A percentile compares a stretch with the other conserved stretches of the same genome.
Evolutionary conservation across 2,888 invertebrate genomes (phyloP).

Genomic region (Chydorus sphaericus): DNA sequence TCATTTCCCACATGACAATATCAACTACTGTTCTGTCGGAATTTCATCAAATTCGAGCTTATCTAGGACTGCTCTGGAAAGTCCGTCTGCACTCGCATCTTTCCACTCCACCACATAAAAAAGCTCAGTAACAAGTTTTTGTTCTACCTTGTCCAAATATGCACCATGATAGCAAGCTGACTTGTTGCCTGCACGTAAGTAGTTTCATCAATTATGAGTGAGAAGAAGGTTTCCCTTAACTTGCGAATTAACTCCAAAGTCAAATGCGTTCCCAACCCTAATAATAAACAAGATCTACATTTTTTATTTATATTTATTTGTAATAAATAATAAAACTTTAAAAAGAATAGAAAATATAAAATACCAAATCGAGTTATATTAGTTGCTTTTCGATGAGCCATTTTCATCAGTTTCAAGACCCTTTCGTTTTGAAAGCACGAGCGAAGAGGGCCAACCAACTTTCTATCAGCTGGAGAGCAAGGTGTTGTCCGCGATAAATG

Average conservation of each 20-base stretch:
- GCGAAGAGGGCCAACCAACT: not conserved
- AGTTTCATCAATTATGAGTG: slow-evolving; percentile 10
- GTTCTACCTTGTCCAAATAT: not conserved
- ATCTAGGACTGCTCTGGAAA: slow-evolving; percentile 10
- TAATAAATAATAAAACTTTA: no score
- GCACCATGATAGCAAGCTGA: slow-evolving; percentile 6
- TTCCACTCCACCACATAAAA: not conserved
- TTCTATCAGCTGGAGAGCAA: not conserved
- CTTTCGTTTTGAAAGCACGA: not conserved
- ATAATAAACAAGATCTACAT: no score
- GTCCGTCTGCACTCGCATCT: slow-evolving; percentile 10
- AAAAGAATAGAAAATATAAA: no score
- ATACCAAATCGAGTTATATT: not conserved
- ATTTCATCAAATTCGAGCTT: no score
- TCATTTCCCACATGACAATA: no score
- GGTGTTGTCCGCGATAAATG: not conserved
- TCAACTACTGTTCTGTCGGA: no score
- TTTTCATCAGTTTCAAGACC: not conserved
- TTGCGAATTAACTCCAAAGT: no score
- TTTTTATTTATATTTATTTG: no score
- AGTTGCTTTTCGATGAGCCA: not conserved
- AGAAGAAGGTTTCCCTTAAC: not conserved
- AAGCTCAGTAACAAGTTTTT: not conserved
- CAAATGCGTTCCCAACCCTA: no score
- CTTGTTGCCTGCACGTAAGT: not conserved